Conservation (phyloP, 2,888 invertebrate genomes). For the Tenthredo amoena region DNA sequence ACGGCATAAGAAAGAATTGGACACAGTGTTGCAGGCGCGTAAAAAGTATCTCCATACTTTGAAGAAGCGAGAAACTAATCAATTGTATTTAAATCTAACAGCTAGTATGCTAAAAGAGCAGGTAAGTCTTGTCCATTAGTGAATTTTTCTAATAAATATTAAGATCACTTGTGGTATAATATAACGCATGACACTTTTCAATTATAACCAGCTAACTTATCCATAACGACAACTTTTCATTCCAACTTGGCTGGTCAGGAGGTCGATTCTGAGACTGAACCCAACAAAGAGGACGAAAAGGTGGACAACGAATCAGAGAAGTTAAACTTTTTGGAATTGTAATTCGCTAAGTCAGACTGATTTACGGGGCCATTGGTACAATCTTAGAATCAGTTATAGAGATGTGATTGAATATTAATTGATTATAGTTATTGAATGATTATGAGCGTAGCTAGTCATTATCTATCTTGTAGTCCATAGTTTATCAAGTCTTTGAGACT, state of each 20-base stretch:
- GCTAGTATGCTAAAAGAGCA: slow-evolving; percentile 39
- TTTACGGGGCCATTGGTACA: not conserved
- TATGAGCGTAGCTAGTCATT: not conserved
- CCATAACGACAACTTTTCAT: slow-evolving; percentile 9
- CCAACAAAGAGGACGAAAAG: slow-evolving; percentile 21
- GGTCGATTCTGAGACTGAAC: not conserved
- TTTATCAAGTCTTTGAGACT: slow-evolving; percentile 2
- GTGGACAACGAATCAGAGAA: slow-evolving; percentile 40
- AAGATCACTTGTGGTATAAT: not conserved
- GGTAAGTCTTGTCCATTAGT: not conserved
- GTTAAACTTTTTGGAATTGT: slow-evolving; percentile 37
- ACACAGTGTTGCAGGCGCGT: slow-evolving; percentile 86
- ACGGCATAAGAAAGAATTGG: slow-evolving; percentile 86
- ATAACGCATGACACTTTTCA: not conserved
- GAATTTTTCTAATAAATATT: not conserved
- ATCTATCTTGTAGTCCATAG: not conserved
- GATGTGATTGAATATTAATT: not conserved
- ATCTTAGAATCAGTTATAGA: not conserved
- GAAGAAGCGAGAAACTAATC: slow-evolving; percentile 81
- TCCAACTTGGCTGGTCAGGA: slow-evolving; percentile 15
- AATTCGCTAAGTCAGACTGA: not conserved
- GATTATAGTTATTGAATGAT: not conserved
- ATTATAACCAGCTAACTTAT: not conserved
- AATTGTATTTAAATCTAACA: slow-evolving; percentile 79
- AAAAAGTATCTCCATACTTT: slow-evolving; percentile 83